Evolutionary conservation across 2,797 vertebrate genomes (phyloP).

Genomic region (Vipera latastei): DNA sequence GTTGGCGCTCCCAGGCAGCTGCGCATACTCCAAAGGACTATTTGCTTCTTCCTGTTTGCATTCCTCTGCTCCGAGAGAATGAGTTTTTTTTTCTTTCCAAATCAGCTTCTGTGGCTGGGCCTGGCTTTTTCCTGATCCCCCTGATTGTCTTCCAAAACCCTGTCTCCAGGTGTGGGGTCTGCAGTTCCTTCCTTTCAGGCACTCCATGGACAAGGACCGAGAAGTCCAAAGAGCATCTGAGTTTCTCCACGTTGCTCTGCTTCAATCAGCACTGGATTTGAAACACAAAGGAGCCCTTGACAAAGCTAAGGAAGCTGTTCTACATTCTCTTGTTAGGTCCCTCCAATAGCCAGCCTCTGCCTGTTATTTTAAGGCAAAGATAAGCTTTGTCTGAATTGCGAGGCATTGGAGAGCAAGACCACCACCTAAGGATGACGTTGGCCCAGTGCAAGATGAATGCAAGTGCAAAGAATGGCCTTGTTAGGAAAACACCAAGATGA

Average conservation of each 20-base stretch:
- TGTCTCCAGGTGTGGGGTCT: conserved; percentile 53
- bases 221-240: not conserved
- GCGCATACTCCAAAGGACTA: conserved; percentile 74
- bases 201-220: not conserved
- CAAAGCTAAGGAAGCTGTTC: not conserved
- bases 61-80: conserved; percentile 65
- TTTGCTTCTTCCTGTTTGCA: conserved; percentile 71
- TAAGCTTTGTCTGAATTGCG: not conserved
- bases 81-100: conserved; percentile 61
- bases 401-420: not conserved
- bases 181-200: conserved; percentile 8
- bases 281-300: not conserved
- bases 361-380: not conserved
- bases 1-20: conserved; percentile 76
- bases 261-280: not conserved
- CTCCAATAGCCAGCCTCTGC: not conserved
- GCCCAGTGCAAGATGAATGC: not conserved
- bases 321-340: not conserved
- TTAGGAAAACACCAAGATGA: too few relatives aligned
- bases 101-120: conserved; percentile 52
- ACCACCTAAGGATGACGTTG: not conserved
- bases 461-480: not conserved
- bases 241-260: not conserved
- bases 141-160: conserved; percentile 54
- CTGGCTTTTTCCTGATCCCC: conserved; percentile 60